A percentile compares a stretch with the other conserved stretches of the same genome.
Evolutionary conservation across 1,140 invertebrate species (phyloP).

Genomic region (Diploscapter pachys): DNA sequence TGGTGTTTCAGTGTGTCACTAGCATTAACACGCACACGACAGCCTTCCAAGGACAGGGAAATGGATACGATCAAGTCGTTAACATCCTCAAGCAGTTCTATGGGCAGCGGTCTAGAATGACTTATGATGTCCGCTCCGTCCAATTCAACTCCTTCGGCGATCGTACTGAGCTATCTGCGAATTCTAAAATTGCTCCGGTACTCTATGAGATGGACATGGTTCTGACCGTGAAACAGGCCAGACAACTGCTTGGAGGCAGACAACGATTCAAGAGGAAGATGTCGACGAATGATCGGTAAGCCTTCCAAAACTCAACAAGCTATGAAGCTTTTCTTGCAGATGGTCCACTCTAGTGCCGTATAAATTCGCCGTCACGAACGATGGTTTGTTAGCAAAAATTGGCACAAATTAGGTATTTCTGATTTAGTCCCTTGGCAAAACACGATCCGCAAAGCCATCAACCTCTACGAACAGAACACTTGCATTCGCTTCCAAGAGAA

Average conservation of each 20-base stretch:
- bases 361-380: too few species aligned
- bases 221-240: not conserved
- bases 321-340: constrained; percentile 2
- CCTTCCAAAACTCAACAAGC: not conserved
- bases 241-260: constrained; percentile 13
- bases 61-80: too few species aligned
- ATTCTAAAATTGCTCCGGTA: constrained; percentile 5
- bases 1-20: too few species aligned
- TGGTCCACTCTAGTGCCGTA: too few species aligned
- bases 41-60: too few species aligned
- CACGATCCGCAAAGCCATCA: constrained; percentile 10
- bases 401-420: too few species aligned
- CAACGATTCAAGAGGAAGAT: constrained; percentile 4
- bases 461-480: constrained; percentile 12
- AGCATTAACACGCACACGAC: too few species aligned
- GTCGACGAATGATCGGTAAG: constrained; percentile 11
- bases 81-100: too few species aligned
- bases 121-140: too few species aligned
- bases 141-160: too few species aligned
- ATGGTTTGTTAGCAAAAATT: too few species aligned
- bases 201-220: constrained; percentile 30
- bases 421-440: constrained; percentile 5
- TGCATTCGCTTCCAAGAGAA: constrained; percentile 29
- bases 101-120: too few species aligned
- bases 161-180: constrained; percentile 13